Conservation (phyloP, 2,797 vertebrate genomes). For the Valencia hispanica region DNA sequence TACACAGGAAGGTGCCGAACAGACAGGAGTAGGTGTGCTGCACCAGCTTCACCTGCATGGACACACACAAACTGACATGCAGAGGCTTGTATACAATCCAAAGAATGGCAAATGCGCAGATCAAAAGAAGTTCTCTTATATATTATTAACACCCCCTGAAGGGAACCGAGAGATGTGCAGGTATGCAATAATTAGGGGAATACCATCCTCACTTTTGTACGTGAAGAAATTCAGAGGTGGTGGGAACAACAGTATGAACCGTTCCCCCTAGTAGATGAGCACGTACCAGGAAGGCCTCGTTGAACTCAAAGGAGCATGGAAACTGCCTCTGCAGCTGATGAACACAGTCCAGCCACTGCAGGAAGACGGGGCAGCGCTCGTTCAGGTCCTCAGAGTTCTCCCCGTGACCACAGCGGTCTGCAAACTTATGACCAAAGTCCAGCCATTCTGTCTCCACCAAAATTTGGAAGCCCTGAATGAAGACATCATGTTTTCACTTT, state of each 20-base stretch:
- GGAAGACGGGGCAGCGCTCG: slow-evolving; percentile 96
- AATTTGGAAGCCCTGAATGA: slow-evolving; percentile 90
- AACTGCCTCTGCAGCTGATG: slow-evolving; percentile 99
- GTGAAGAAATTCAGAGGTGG: not conserved
- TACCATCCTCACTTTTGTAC: not conserved
- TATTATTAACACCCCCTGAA: slow-evolving; percentile 3
- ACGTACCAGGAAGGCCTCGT: slow-evolving; percentile 97
- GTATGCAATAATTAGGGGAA: not conserved
- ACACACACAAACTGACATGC: slow-evolving; percentile 23
- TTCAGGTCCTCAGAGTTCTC: slow-evolving; percentile 96
- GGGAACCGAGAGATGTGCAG: slow-evolving; percentile 10
- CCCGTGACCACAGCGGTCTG: slow-evolving; percentile 96
- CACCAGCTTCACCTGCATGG: slow-evolving; percentile 92
- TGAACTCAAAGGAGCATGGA: slow-evolving; percentile 99
- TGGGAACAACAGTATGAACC: slow-evolving; percentile 1
- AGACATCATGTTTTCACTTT: not conserved
- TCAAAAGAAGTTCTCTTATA: slow-evolving; percentile 1
- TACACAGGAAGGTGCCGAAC: slow-evolving; percentile 98
- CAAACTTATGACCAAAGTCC: slow-evolving; percentile 98
- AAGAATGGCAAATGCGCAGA: slow-evolving; percentile 18
- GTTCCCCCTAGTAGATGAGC: not conserved
- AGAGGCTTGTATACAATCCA: slow-evolving; percentile 27
- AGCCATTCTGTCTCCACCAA: slow-evolving; percentile 97
- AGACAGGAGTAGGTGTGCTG: slow-evolving; percentile 98
- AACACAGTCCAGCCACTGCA: slow-evolving; percentile 98